Conservation (phyloP, 2,113 vertebrate species). For the Uria aalge region DNA sequence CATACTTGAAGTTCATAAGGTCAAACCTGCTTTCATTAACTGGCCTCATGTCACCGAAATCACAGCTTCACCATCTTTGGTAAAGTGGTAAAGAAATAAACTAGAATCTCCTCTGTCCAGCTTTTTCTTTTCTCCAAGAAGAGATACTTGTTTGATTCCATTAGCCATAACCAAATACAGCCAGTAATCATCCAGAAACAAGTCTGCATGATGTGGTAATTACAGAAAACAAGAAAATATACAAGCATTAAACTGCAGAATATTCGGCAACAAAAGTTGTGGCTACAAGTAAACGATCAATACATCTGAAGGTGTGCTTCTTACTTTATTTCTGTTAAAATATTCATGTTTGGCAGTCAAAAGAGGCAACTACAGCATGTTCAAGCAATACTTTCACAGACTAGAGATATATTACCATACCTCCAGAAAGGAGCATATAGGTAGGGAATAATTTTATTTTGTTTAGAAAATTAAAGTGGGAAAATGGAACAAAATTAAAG, state of each 20-base stretch:
- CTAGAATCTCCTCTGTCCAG: not conserved
- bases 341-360: not conserved
- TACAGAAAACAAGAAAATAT: not conserved
- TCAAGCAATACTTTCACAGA: not conserved
- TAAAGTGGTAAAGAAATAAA: not conserved
- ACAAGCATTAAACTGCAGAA: not conserved
- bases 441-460: not conserved
- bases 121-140: not conserved
- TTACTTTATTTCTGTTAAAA: constrained; percentile 17
- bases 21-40: not conserved
- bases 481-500: not conserved
- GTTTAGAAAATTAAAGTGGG: not conserved
- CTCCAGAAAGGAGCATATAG: not conserved
- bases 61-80: not conserved
- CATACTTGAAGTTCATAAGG: not conserved
- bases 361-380: not conserved
- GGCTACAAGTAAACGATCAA: not conserved
- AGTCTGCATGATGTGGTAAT: not conserved
- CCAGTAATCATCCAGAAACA: not conserved
- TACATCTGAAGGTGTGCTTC: not conserved
- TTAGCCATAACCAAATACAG: not conserved
- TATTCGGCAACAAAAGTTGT: not conserved
- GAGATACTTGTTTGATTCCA: not conserved
- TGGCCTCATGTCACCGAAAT: not conserved
- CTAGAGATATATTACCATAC: not conserved